Base-by-base conservation (phyloP, 2,888 invertebrate genomes). In the Andrena chrysosceles region DNA sequence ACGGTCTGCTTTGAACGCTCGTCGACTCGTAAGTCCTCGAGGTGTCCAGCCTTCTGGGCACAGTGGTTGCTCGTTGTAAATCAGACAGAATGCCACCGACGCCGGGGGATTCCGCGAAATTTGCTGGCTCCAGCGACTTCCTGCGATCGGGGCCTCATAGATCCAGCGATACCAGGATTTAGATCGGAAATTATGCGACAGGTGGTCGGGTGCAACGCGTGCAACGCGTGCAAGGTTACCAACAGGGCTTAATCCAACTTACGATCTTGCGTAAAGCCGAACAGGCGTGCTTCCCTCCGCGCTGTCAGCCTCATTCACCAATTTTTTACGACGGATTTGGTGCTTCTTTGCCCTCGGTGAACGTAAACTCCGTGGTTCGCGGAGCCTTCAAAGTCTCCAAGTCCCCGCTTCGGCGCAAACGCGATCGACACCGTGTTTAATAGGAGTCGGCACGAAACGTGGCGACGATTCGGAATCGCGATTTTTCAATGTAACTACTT, bases 101-200 rank as follows among this genome's bases (percentile, higher is more conserved):
- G 64, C 13, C 60, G 31, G 29, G 48, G 49, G 67, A 62, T 69
- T 64, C 49, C 31, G 59, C 59, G 68, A 78, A 81, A 66, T 78
- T 68, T 67, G 54, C 52, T 54, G 42, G 60, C 59, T 49, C 52
- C 76, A 23, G 8, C 26, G 49, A n/a, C 42, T 56, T 60, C 33
- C 23, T 35, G 16, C 56, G 54, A 33, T 48, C 54, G 52, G 59
- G 54, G 33, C 52, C 63, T 49, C 48, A 52, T 62, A 42, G 64
- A 48, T 69, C 63, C 59, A 20, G 49, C 54, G 26, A 3, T 33
- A 62, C 29, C 56, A 13, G 74, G 75, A 77, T 78, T 81, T 84
- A 73, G 81, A 78, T 63, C 79, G 67, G 84, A 83, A 87, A 85
- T 88, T 86, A 88, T 87, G 73, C 77, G 83, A 79, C 84, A 77